Evolutionary conservation across 2,888 invertebrate species (phyloP).

Genomic region (Machimus rusticus): DNA sequence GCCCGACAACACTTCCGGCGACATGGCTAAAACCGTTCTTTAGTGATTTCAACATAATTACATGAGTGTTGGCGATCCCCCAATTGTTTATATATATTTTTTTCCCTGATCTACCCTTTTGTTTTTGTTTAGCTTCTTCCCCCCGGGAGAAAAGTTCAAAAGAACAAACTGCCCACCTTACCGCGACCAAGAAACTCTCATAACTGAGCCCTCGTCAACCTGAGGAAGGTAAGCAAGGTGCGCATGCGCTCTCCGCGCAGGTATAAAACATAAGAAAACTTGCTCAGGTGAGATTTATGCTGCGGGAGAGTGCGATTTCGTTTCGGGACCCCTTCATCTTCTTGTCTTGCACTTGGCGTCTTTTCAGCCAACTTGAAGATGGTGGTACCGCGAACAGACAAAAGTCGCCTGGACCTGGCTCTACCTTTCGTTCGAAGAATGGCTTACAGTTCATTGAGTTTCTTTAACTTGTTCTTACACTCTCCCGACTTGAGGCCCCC

Average conservation of each 20-base stretch:
- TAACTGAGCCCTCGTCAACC: slow-evolving; percentile 38
- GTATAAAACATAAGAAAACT: slow-evolving; percentile 7
- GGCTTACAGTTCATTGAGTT: slow-evolving; percentile 10
- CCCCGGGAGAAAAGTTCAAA: background rate
- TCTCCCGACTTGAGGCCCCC: background rate
- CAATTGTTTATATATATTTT: background rate
- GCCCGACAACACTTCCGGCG: slow-evolving; percentile 9
- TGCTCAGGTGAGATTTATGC: slow-evolving; percentile 5
- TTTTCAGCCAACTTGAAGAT: background rate
- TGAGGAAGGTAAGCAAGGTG: slow-evolving; percentile 26
- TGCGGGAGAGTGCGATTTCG: background rate
- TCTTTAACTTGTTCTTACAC: background rate
- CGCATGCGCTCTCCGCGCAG: slow-evolving; percentile 12
- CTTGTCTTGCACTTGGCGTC: background rate
- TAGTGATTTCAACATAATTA: slow-evolving; percentile 6
- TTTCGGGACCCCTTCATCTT: background rate
- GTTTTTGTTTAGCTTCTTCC: background rate
- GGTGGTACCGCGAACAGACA: background rate
- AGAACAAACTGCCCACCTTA: slow-evolving; percentile 25
- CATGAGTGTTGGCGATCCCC: background rate
- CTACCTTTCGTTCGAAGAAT: background rate
- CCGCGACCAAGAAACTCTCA: slow-evolving; percentile 41
- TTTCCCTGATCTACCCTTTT: background rate
- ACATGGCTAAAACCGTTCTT: background rate
- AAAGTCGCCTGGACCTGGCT: background rate